phyloP scores from a whole-genome alignment of 2,113 vertebrate genomes.

The Amphiprion percula region DNA sequence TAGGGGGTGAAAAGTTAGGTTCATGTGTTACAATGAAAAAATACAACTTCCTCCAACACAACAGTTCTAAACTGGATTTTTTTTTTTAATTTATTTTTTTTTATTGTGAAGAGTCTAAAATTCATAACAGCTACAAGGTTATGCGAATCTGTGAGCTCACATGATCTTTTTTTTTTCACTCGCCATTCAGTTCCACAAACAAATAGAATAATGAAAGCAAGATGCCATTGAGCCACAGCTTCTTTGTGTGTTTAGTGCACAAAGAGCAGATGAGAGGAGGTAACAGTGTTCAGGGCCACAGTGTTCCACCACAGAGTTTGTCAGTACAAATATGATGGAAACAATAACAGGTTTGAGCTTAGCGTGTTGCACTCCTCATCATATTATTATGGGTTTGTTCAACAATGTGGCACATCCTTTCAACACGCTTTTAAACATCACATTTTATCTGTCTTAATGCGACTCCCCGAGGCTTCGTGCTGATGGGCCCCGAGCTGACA shows the following conservation, averaged over 20 bases:
- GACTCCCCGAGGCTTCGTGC: conserved; percentile 50
- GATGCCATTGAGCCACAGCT: not conserved
- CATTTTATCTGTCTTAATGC: conserved; percentile 37
- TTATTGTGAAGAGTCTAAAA: too few species aligned
- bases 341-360: conserved; percentile 44
- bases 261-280: conserved; percentile 6
- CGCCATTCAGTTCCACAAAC: conserved; percentile 7
- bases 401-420: conserved; percentile 16
- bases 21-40: too few species aligned
- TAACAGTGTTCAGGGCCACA: conserved; percentile 14
- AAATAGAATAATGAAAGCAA: conserved; percentile 19
- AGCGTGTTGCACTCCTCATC: conserved; percentile 26
- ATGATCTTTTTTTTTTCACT: not conserved
- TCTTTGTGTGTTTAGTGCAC: conserved; percentile 4
- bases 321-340: conserved; percentile 30
- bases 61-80: too few species aligned
- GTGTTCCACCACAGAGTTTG: conserved; percentile 29
- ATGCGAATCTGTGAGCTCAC: not conserved
- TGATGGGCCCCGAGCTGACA: conserved; percentile 36
- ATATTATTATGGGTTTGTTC: conserved; percentile 36
- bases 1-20: too few species aligned
- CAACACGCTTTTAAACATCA: conserved; percentile 46
- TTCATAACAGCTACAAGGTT: too few species aligned
- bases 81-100: too few species aligned
- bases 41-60: too few species aligned